phyloP scores from a whole-genome alignment of 2,888 invertebrate species.

The Horisme vitalbata region DNA sequence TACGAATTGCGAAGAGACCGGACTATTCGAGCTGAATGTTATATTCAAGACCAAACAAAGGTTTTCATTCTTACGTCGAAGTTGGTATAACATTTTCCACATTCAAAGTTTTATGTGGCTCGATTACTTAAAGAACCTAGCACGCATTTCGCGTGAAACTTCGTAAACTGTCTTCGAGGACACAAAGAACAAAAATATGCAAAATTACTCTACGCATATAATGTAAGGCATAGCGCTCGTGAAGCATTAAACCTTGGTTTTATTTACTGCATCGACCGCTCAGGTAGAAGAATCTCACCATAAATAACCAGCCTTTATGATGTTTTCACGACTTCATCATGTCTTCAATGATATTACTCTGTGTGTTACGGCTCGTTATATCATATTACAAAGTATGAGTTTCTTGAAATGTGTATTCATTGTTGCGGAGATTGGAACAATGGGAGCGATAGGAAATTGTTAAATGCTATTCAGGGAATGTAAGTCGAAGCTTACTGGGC shows the following conservation, averaged over 20 bases:
- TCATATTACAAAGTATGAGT: conserved; percentile 31
- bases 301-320: conserved; percentile 61
- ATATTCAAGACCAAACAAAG: no score
- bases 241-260: conserved; percentile 59
- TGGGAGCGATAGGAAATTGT: conserved; percentile 35
- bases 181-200: conserved; percentile 40
- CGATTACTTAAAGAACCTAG: conserved; percentile 27
- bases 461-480: conserved; percentile 48
- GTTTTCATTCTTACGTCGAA: no score
- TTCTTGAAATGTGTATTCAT: conserved; percentile 20
- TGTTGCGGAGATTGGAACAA: conserved; percentile 25
- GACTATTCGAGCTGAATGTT: no score
- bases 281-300: conserved; percentile 58
- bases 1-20: conserved; percentile 31
- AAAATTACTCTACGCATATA: conserved; percentile 46
- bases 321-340: conserved; percentile 63
- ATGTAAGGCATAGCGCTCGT: conserved; percentile 40
- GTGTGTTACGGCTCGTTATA: conserved; percentile 44
- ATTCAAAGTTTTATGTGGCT: conserved; percentile 23
- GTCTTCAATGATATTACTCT: conserved; percentile 53
- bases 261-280: conserved; percentile 51
- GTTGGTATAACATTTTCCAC: conserved; percentile 22
- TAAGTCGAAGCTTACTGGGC: conserved; percentile 59
- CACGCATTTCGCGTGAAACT: conserved; percentile 17
- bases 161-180: conserved; percentile 32